A percentile compares a stretch with the other conserved stretches of the same genome.
These are phyloP conservation scores for Lagodon rhomboides DNA, from an alignment of 2,797 vertebrate genomes.

Conservation along the genomic window DNA sequence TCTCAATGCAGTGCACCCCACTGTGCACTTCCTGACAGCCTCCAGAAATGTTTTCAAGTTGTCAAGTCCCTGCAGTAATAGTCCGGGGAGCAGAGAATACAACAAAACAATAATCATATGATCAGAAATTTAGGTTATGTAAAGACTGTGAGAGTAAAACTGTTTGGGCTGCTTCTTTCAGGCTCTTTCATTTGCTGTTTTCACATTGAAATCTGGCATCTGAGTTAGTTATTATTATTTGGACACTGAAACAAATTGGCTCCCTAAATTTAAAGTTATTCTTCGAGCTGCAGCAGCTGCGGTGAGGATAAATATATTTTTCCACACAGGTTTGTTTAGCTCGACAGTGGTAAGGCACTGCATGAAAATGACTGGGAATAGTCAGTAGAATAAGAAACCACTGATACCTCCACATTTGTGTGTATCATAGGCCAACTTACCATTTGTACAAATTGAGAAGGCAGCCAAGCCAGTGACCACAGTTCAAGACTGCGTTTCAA, in stretches of 20 bases:
- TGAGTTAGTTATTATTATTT: constrained; percentile 40
- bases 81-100: constrained; percentile 59
- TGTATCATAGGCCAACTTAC: too few relatives aligned
- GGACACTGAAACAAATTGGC: constrained; percentile 50
- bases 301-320: constrained; percentile 21
- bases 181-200: constrained; percentile 51
- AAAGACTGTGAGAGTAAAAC: constrained; percentile 51
- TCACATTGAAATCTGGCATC: constrained; percentile 35
- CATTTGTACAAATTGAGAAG: too few relatives aligned
- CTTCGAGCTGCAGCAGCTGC: constrained; percentile 19
- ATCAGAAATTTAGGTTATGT: constrained; percentile 69
- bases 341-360: neutral
- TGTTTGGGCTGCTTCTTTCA: constrained; percentile 46
- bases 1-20: constrained; percentile 73
- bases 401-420: too few relatives aligned
- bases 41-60: constrained; percentile 79
- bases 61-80: constrained; percentile 75
- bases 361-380: constrained; percentile 13
- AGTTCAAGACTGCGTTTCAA: too few relatives aligned
- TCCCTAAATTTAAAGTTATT: constrained; percentile 19
- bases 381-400: too few relatives aligned
- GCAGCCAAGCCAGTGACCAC: too few relatives aligned
- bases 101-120: constrained; percentile 77
- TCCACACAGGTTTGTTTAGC: constrained; percentile 40
- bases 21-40: constrained; percentile 79